A percentile compares a stretch with the other conserved stretches of the same genome.
Evolutionary conservation across 2,113 vertebrate species (phyloP).

Genomic region (Paramormyrops kingsleyae): DNA sequence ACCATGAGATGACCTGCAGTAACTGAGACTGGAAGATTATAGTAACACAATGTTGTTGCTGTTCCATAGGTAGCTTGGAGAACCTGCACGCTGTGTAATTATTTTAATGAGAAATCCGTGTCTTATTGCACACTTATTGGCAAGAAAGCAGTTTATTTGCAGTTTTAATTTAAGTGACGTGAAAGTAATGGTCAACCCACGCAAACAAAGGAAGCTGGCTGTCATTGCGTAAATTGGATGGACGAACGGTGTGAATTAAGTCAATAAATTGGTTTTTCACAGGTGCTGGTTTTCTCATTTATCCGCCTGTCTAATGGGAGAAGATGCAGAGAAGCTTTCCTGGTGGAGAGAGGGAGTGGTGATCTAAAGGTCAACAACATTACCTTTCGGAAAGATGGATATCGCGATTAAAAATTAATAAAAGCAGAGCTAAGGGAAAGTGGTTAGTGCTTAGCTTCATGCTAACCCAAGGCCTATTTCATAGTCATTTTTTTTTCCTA

Average conservation of each 20-base stretch:
- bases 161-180: slow-evolving; percentile 1
- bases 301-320: slow-evolving; percentile 9
- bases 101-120: not conserved
- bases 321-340: not conserved
- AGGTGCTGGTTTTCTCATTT: not conserved
- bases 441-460: not conserved
- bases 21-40: not conserved
- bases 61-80: not conserved
- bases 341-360: not conserved
- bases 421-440: slow-evolving; percentile 3
- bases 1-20: not conserved
- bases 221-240: not conserved
- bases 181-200: not conserved
- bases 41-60: not conserved
- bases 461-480: not conserved
- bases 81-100: not conserved
- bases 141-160: not conserved
- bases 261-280: slow-evolving; percentile 10
- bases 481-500: not conserved
- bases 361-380: slow-evolving; percentile 16
- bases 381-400: not conserved
- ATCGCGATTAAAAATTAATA: slow-evolving; percentile 5
- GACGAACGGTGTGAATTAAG: slow-evolving; percentile 7
- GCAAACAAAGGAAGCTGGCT: not conserved
- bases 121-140: not conserved